Base-by-base conservation (phyloP, 2,113 vertebrate genomes). In the Tragelaphus scriptus region DNA sequence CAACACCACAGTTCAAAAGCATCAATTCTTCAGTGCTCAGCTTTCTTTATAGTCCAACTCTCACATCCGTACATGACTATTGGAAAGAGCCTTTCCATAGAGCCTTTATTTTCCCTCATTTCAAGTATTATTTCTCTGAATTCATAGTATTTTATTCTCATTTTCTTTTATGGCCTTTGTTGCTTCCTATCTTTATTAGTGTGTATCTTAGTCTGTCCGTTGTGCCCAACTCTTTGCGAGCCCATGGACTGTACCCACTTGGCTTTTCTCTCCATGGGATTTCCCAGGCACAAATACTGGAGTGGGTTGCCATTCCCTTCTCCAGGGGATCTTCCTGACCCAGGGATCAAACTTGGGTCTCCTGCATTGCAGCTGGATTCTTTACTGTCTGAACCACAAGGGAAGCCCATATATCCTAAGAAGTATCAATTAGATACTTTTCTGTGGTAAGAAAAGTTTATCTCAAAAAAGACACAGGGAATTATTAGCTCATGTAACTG, bases 81-180 rank as follows among this genome's bases (percentile, higher is more conserved):
- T 23, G n/a, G 19, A 40, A 25, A 75, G 68, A 75, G 9, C n/a
- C 68, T 75, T 75, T 75, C n/a, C n/a, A 40, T 12, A 6, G 68
- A 40, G 44, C 32, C 36, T 95, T 91, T 79, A 32, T 49, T 96
- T 71, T 23, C n/a, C 63, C 21, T 94, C n/a, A 1, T 82, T 88
- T 88, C 75, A 92, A n/a, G 28, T 85, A 89, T 89, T 61, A 32
- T 95, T 93, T 75, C n/a, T 85, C 51, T 80, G 44, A 91, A 96
- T 77, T 91, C 61, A 53, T 23, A 30, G 36, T 51, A 59, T 89
- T 92, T 84, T 77, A n/a, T 75, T 91, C 40, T 56, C 13, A 61
- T 87, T 93, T 87, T 89, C 49, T 85, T 82, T 90, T 79, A 79
- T 81, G 15, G 17, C 61, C 65, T 47, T 95, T 90, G 56, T 82